Conservation (phyloP, 2,113 vertebrate genomes). For the Prionailurus bengalensis region DNA sequence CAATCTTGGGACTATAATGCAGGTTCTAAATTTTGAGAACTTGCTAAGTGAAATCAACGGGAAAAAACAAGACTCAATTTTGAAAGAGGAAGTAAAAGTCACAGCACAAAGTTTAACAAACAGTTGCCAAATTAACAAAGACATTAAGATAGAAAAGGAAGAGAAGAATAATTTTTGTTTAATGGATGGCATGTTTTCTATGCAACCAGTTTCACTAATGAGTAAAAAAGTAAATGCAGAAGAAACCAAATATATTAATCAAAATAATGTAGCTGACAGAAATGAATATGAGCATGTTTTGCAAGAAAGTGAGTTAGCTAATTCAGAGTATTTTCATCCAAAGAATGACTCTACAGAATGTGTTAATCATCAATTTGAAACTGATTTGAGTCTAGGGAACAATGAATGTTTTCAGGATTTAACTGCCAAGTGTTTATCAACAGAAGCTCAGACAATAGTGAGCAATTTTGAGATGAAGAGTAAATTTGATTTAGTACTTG, state of each 20-base stretch:
- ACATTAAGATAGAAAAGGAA: not conserved
- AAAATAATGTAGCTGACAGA: conserved; percentile 75
- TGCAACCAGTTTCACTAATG: conserved; percentile 20
- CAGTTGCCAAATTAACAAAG: not conserved
- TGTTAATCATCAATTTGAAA: conserved; percentile 82
- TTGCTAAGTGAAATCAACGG: conserved; percentile 34
- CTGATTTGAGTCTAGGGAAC: conserved; percentile 72
- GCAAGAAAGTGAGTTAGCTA: conserved; percentile 68
- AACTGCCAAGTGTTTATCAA: conserved; percentile 82
- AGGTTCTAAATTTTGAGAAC: not conserved
- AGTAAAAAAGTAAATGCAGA: conserved; percentile 65
- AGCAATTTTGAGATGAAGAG: conserved; percentile 89
- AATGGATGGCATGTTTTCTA: not conserved
- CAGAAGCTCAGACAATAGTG: conserved; percentile 75
- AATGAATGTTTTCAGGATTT: conserved; percentile 82
- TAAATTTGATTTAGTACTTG: conserved; percentile 91
- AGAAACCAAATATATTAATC: conserved; percentile 74
- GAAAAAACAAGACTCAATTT: conserved; percentile 34
- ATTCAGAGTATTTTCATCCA: conserved; percentile 83
- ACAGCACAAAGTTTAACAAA: conserved; percentile 33
- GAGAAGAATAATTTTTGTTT: not conserved
- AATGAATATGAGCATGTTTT: conserved; percentile 79
- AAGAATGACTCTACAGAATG: conserved; percentile 80
- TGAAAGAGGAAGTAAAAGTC: conserved; percentile 44
- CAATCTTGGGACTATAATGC: not conserved